Conservation (phyloP, 2,888 invertebrate genomes). For the Celastrina argiolus region DNA sequence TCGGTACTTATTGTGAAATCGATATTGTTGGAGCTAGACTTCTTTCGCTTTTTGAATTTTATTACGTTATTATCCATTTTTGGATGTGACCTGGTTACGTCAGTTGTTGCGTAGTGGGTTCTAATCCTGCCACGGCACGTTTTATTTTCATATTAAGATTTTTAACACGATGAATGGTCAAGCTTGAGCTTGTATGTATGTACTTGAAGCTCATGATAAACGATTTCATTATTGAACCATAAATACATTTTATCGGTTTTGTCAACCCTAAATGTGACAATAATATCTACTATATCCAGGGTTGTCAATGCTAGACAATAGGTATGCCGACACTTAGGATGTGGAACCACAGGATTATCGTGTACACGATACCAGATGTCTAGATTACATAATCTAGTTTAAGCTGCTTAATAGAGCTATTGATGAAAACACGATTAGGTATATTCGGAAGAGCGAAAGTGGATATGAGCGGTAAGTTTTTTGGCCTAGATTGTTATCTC, state of each 20-base stretch:
- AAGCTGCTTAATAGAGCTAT: background rate
- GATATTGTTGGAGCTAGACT: background rate
- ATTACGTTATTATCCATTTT: conserved; percentile 10
- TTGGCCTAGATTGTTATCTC: conserved; percentile 38
- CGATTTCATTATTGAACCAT: no score
- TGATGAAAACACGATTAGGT: background rate
- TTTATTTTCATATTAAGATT: background rate
- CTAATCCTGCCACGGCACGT: background rate
- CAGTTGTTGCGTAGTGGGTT: background rate
- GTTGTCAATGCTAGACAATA: background rate
- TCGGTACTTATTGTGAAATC: background rate
- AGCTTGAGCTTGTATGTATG: no score
- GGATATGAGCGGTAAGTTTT: conserved; percentile 45
- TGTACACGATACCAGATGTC: background rate
- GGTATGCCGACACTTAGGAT: background rate
- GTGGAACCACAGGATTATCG: background rate
- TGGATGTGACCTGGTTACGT: conserved; percentile 4
- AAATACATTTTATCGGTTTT: no score
- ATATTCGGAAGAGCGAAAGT: conserved; percentile 54
- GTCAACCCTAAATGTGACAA: no score
- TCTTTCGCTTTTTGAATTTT: conserved; percentile 1
- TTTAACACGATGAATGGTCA: background rate
- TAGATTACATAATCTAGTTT: conserved; percentile 1
- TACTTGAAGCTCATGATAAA: no score
- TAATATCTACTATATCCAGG: background rate